Base-by-base conservation (phyloP, 2,888 invertebrate species). In the Cryptocephalus primarius region DNA sequence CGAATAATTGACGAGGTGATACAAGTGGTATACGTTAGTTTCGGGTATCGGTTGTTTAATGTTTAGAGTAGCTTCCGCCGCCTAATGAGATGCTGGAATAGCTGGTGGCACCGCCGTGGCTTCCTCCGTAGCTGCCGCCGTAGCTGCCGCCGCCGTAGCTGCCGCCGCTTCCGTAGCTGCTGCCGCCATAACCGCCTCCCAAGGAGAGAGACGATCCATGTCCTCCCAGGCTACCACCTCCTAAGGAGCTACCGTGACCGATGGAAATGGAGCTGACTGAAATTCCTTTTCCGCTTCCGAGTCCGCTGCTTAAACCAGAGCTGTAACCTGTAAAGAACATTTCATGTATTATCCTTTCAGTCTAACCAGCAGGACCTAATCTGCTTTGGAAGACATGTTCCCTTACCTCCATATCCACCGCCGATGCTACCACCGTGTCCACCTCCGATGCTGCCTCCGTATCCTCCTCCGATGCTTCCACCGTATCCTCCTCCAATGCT, bases 31-130 rank as follows among this genome's bases (percentile, higher is more conserved):
- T 2, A 6, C 22, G 22, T 22, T 22, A 22, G 2, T 2, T 22
- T 22, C 2, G 22, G 6, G 22, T 22, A 22, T 22, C 22, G 22
- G 22, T 22, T 22, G 22, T 22, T 31, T 48, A 55, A 40, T 54
- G 50, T 50, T 55, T 55, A 33, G 55, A 55, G 40, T 53, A 50
- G 33, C 59, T 53, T 42, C 55, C 51, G 41, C 55, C 51, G 41
- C 54, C 55, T 39, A 53, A 40, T 33, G 59, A 58, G 42, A 58
- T 49, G 49, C 57, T 57, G 36, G 59, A 59, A 44, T 57, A 59
- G 46, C 59, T 59, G 33, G 55, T 50, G 39, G 59, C 59, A 49
- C 59, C 55, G 39, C 58, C 55, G 13, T 42, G 42, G 32, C 42
- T 40, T 4, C 40, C 40, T n/a, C 40, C 40, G 10, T 13, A 22